These are phyloP conservation scores for Eledone cirrhosa DNA, from an alignment of 2,888 invertebrate genomes.

Conservation along the genomic window DNA sequence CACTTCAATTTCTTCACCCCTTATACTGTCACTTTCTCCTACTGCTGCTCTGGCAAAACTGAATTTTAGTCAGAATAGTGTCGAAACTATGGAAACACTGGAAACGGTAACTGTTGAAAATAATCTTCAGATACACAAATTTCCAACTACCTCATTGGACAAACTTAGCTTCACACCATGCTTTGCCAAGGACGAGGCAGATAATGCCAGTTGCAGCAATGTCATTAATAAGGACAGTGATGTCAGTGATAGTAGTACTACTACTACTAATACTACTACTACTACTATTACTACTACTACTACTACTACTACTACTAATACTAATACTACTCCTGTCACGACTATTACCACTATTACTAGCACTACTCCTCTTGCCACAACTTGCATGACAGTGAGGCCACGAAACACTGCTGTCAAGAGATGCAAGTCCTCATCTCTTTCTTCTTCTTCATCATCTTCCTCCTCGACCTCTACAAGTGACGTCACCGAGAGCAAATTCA, in stretches of 20 bases:
- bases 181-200: conserved; percentile 47
- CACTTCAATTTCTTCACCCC: conserved; percentile 9
- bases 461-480: conserved; percentile 32
- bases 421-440: conserved; percentile 29
- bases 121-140: conserved; percentile 39
- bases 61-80: conserved; percentile 54
- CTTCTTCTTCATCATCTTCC: conserved; percentile 4
- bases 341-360: conserved; percentile 31
- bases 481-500: conserved; percentile 37
- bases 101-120: conserved; percentile 40
- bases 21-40: conserved; percentile 61
- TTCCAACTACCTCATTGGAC: conserved; percentile 64
- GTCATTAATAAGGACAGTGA: conserved; percentile 31
- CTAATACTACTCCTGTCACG: conserved; percentile 33
- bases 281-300: conserved; percentile 39
- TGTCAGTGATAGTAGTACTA: conserved; percentile 33
- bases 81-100: conserved; percentile 33
- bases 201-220: background rate
- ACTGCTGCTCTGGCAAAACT: conserved; percentile 67
- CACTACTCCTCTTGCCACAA: conserved; percentile 27
- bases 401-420: conserved; percentile 37
- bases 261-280: conserved; percentile 33
- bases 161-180: conserved; percentile 65
- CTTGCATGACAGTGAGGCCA: conserved; percentile 26
- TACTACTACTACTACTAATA: conserved; percentile 39